Base-by-base conservation (phyloP, 2,797 vertebrate genomes). In the Danio choprae region DNA sequence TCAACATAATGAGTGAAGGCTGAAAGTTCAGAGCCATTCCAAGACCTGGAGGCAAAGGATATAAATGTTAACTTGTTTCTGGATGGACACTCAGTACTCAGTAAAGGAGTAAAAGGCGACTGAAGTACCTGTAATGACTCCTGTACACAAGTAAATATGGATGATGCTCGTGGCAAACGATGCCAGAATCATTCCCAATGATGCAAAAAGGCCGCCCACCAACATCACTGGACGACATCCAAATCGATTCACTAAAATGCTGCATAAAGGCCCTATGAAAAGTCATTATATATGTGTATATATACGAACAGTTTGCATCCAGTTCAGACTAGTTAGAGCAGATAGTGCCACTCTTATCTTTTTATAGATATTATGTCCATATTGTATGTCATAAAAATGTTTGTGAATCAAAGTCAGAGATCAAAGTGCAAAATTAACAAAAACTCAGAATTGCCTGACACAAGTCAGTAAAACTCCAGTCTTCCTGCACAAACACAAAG, bases 11-110 rank as follows among this genome's bases (percentile, higher is more conserved):
- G 78, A 96, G 95, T 0, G 94, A 95, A 0, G 95, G 95, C 90
- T 96, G 95, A 83, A 96, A 96, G 85, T 95, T 96, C 68, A 96
- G 92, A 0, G 95, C 94, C 87, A 96, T 81, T n/a, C 95, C 95
- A 87, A 96, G 83, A 86, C 95, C 95, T 96, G 86, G 5, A 59
- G 67, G 13, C 13, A 74, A 48, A 62, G 5, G 6, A 22, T 20
- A 44, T 5, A 63, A 10, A 51, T 63, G 6, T 41, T 60, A 41
- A 51, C 63, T 18, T 46, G 70, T 36, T 18, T 13, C 59, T 43
- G 36, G 7, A 76, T 65, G 18, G 50, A 44, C 12, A 40, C 4
- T n/a, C 18, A 1, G 41, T 7, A 3, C 9, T 65, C 9, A 7
- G n/a, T 46, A 16, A 56, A 36, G 6, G 1, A 60, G 43, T 13